Evolutionary conservation across 2,113 vertebrate genomes (phyloP).

Genomic region (Dicerorhinus sumatrensis): DNA sequence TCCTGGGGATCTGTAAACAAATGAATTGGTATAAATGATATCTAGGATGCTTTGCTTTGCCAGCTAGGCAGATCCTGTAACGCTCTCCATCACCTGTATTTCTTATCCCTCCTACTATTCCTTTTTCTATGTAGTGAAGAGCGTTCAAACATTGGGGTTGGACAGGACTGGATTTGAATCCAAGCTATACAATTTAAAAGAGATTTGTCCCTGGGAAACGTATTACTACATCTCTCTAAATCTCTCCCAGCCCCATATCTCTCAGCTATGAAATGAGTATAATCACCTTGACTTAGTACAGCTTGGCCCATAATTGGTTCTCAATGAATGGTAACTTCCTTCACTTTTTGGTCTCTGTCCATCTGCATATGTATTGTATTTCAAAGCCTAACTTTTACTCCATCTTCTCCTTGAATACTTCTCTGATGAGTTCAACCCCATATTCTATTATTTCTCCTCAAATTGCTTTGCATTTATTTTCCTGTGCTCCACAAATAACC

Average conservation of each 20-base stretch:
- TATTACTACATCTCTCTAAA: slow-evolving; percentile 16
- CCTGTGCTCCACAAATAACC: not conserved
- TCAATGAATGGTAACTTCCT: not conserved
- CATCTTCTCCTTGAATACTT: slow-evolving; percentile 34
- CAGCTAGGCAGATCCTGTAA: not conserved
- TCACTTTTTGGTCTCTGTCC: slow-evolving; percentile 52
- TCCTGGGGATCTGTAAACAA: not conserved
- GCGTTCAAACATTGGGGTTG: slow-evolving; percentile 1
- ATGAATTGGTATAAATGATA: not conserved
- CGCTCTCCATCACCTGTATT: not conserved
- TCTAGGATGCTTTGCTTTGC: not conserved
- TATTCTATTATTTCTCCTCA: slow-evolving; percentile 44
- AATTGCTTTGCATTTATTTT: slow-evolving; percentile 40
- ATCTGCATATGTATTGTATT: slow-evolving; percentile 16
- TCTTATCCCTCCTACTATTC: not conserved
- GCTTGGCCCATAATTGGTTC: not conserved
- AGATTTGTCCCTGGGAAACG: not conserved
- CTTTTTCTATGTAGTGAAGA: not conserved
- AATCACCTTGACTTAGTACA: slow-evolving; percentile 6
- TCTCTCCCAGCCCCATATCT: slow-evolving; percentile 17
- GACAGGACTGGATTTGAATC: slow-evolving; percentile 16
- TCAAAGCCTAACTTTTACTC: slow-evolving; percentile 46
- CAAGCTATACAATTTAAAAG: not conserved
- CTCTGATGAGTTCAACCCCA: not conserved
- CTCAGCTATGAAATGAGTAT: slow-evolving; percentile 31